A percentile compares a stretch with the other conserved stretches of the same genome.
phyloP scores from a whole-genome alignment of 1,140 invertebrate species.

The Penaeus vannamei region DNA sequence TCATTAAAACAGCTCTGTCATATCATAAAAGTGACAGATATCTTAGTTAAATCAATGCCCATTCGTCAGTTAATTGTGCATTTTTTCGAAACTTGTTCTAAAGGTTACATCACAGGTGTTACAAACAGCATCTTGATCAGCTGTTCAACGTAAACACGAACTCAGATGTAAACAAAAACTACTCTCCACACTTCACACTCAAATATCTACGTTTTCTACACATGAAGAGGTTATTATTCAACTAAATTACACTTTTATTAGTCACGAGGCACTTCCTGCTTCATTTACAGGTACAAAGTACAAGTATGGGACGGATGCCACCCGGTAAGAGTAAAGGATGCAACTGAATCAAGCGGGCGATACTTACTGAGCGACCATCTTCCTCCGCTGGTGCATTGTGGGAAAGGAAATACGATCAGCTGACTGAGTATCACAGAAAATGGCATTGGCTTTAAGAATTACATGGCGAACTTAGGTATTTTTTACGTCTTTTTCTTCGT shows the following conservation, averaged over 20 bases:
- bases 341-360: conserved; percentile 39
- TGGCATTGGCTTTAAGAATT: neutral
- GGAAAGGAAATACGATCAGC: neutral
- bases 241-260: too few species aligned
- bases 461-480: too few species aligned
- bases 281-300: too few species aligned
- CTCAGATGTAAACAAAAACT: conserved; percentile 28
- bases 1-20: too few species aligned
- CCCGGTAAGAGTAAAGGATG: neutral
- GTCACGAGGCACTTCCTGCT: too few species aligned
- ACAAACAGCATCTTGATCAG: neutral
- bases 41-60: too few species aligned
- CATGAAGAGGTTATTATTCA: neutral
- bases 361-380: conserved; percentile 23
- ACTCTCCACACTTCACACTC: conserved; percentile 4
- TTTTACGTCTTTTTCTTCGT: too few species aligned
- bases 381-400: conserved; percentile 38
- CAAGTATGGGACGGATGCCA: neutral
- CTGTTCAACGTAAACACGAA: conserved; percentile 20
- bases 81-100: too few species aligned
- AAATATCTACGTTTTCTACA: neutral
- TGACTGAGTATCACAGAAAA: neutral
- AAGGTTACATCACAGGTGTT: too few species aligned
- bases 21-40: too few species aligned
- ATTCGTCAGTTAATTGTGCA: too few species aligned